Conservation (phyloP, 2,888 invertebrate genomes). For the Erynnis tages region DNA sequence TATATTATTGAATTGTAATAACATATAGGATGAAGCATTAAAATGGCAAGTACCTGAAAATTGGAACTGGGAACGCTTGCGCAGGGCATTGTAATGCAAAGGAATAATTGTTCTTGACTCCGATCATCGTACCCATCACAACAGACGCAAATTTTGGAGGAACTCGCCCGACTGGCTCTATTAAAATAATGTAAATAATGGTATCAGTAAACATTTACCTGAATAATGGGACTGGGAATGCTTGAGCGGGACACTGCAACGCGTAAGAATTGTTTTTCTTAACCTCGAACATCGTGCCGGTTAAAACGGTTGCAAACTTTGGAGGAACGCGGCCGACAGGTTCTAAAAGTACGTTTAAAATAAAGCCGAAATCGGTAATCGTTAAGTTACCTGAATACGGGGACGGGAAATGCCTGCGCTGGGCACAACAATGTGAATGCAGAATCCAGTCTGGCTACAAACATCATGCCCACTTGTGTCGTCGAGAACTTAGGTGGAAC, state of each 20-base stretch:
- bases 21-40: neutral
- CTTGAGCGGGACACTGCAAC: slow-evolving; percentile 86
- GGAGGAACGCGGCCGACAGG: slow-evolving; percentile 67
- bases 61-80: slow-evolving; percentile 85
- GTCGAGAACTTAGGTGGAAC: slow-evolving; percentile 70
- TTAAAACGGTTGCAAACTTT: slow-evolving; percentile 80
- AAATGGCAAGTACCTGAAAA: slow-evolving; percentile 74
- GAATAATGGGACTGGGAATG: slow-evolving; percentile 79
- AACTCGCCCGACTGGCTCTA: slow-evolving; percentile 86
- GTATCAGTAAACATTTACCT: slow-evolving; percentile 61
- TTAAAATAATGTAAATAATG: slow-evolving; percentile 39
- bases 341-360: slow-evolving; percentile 42
- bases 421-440: slow-evolving; percentile 85
- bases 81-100: slow-evolving; percentile 84
- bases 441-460: slow-evolving; percentile 73
- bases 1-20: neutral
- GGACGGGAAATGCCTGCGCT: slow-evolving; percentile 84
- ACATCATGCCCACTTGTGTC: slow-evolving; percentile 79
- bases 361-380: slow-evolving; percentile 36
- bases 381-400: slow-evolving; percentile 69
- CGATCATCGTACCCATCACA: slow-evolving; percentile 83
- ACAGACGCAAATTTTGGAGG: slow-evolving; percentile 85
- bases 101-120: slow-evolving; percentile 67
- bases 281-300: slow-evolving; percentile 80
- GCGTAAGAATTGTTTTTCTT: slow-evolving; percentile 69